These are phyloP conservation scores for Pangasius larnaudii DNA, from an alignment of 2,797 vertebrate genomes.

Conservation along the genomic window DNA sequence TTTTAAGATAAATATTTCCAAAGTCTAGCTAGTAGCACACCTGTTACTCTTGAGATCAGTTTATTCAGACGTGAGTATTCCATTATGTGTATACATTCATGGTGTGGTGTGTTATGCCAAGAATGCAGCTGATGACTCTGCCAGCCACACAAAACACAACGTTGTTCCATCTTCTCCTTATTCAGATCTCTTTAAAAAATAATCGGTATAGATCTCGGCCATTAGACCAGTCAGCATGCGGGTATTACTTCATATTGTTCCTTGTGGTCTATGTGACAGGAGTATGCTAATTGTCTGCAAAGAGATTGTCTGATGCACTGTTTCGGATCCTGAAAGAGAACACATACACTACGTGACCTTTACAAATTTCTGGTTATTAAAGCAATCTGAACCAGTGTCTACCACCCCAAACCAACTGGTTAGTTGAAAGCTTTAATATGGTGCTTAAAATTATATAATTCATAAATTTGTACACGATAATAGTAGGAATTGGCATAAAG, in stretches of 20 bases:
- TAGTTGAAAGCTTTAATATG: background rate
- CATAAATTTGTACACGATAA: background rate
- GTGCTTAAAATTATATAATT: background rate
- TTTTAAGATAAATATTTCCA: background rate
- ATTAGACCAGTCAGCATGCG: background rate
- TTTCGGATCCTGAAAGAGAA: background rate
- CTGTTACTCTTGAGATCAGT: constrained; percentile 12
- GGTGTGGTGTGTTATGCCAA: background rate
- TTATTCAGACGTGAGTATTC: constrained; percentile 11
- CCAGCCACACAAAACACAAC: background rate
- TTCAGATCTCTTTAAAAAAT: background rate
- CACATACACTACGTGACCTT: background rate
- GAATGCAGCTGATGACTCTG: constrained; percentile 12
- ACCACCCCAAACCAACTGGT: background rate
- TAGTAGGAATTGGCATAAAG: background rate
- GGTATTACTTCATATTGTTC: background rate
- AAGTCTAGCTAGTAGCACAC: constrained; percentile 15
- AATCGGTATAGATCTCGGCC: no score
- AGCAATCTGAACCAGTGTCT: background rate
- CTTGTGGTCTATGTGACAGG: background rate
- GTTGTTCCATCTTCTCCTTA: background rate
- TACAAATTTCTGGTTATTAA: background rate
- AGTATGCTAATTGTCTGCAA: background rate
- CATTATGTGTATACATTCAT: constrained; percentile 4
- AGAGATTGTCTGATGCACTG: background rate